Conservation (phyloP, 2,797 vertebrate genomes). For the Hyperoplus lanceolatus region DNA sequence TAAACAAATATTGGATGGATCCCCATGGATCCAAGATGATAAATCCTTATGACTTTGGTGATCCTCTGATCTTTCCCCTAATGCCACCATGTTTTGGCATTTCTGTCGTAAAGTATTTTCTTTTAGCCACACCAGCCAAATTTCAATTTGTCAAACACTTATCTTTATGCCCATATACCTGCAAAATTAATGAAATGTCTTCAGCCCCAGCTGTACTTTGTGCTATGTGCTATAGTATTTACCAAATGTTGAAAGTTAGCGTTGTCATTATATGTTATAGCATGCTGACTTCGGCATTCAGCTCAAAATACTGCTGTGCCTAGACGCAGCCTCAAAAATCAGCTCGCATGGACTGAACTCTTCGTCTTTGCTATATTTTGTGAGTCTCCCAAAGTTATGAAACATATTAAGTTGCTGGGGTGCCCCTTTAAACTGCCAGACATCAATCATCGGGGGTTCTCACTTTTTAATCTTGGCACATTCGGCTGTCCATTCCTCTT, state of each 20-base stretch:
- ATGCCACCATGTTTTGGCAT: too few species aligned
- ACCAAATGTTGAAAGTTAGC: not conserved
- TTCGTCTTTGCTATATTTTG: not conserved
- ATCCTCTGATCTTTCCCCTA: too few species aligned
- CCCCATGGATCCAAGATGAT: too few species aligned
- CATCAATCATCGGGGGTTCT: constrained; percentile 56
- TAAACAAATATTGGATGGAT: not conserved
- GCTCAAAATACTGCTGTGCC: not conserved
- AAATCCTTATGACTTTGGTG: too few species aligned
- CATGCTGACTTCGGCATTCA: not conserved
- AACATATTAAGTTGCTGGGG: not conserved
- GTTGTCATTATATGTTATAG: not conserved
- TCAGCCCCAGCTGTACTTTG: not conserved
- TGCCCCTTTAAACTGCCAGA: not conserved
- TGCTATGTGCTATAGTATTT: not conserved
- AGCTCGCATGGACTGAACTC: not conserved
- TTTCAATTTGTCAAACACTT: too few species aligned
- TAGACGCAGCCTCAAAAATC: not conserved
- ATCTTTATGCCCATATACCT: not conserved
- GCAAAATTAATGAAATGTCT: not conserved
- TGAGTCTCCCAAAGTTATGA: not conserved
- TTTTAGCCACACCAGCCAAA: too few species aligned
- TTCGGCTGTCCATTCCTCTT: constrained; percentile 88
- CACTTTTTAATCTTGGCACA: constrained; percentile 84
- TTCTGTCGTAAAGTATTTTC: too few species aligned